phyloP scores from a whole-genome alignment of 2,888 invertebrate species.

The Leptopilina myrica region DNA sequence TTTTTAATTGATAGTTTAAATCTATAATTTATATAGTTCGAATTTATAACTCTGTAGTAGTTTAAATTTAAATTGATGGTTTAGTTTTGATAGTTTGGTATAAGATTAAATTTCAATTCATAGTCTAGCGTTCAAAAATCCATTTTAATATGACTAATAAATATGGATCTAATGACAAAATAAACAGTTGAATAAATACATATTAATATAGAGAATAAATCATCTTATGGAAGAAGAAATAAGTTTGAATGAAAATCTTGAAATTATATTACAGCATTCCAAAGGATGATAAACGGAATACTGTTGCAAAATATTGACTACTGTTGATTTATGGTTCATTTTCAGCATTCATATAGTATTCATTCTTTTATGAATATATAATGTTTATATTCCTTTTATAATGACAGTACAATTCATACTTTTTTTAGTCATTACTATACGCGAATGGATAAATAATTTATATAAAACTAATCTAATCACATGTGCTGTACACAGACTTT shows the following conservation, averaged over 20 bases:
- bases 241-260: slow-evolving; percentile 27
- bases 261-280: slow-evolving; percentile 12
- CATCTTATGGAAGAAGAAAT: neutral
- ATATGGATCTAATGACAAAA: too few species aligned
- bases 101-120: too few species aligned
- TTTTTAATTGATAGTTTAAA: too few species aligned
- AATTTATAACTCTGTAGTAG: too few species aligned
- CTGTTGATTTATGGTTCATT: slow-evolving; percentile 26
- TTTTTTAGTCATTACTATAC: neutral
- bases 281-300: slow-evolving; percentile 1
- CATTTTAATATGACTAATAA: too few species aligned
- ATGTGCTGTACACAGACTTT: neutral
- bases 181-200: neutral
- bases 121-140: too few species aligned
- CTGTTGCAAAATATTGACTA: slow-evolving; percentile 3
- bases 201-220: too few species aligned
- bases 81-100: too few species aligned
- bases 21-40: too few species aligned
- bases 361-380: slow-evolving; percentile 1
- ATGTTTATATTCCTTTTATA: slow-evolving; percentile 25
- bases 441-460: slow-evolving; percentile 13
- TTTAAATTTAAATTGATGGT: too few species aligned
- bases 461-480: slow-evolving; percentile 32
- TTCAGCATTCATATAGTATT: neutral
- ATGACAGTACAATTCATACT: neutral